These are phyloP conservation scores for Netta rufina DNA, from an alignment of 2,797 vertebrate genomes.

Conservation along the genomic window DNA sequence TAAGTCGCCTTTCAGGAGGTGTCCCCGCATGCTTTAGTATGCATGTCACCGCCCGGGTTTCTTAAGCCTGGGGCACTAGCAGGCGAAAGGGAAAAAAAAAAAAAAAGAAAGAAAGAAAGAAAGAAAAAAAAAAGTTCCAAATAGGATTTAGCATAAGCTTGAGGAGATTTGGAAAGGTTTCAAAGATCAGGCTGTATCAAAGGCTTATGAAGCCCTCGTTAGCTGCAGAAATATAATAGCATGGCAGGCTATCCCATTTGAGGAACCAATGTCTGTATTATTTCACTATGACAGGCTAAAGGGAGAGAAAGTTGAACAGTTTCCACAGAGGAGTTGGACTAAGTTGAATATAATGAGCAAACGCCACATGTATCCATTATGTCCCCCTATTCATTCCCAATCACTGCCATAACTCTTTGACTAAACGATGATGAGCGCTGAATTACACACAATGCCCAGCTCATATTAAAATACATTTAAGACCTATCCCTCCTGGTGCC, in stretches of 20 bases:
- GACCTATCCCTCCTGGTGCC: conserved; percentile 82
- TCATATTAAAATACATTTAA: conserved; percentile 94
- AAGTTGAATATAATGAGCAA: conserved; percentile 94
- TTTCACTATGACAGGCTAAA: conserved; percentile 86
- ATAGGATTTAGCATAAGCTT: conserved; percentile 93
- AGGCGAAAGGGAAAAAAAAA: conserved; percentile 74
- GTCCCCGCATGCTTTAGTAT: conserved; percentile 81
- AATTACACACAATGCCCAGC: conserved; percentile 86
- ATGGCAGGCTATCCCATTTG: conserved; percentile 88
- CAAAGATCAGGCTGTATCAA: conserved; percentile 95
- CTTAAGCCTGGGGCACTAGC: conserved; percentile 84
- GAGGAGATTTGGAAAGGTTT: conserved; percentile 92
- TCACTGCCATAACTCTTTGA: conserved; percentile 87
- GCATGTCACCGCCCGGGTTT: conserved; percentile 81
- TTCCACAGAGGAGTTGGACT: conserved; percentile 84
- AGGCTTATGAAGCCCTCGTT: conserved; percentile 94
- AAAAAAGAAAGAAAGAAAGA: conserved; percentile 39
- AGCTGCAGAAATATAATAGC: conserved; percentile 88
- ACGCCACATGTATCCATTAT: conserved; percentile 93
- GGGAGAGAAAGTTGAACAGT: conserved; percentile 88
- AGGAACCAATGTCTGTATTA: conserved; percentile 87
- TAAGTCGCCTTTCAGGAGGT: conserved; percentile 80
- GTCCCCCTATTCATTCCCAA: conserved; percentile 78
- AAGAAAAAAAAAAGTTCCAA: conserved; percentile 80
- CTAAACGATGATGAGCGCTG: conserved; percentile 87